A percentile compares a stretch with the other conserved stretches of the same genome.
Evolutionary conservation across 1,140 invertebrate genomes (phyloP).

Genomic region (Achroia grisella): DNA sequence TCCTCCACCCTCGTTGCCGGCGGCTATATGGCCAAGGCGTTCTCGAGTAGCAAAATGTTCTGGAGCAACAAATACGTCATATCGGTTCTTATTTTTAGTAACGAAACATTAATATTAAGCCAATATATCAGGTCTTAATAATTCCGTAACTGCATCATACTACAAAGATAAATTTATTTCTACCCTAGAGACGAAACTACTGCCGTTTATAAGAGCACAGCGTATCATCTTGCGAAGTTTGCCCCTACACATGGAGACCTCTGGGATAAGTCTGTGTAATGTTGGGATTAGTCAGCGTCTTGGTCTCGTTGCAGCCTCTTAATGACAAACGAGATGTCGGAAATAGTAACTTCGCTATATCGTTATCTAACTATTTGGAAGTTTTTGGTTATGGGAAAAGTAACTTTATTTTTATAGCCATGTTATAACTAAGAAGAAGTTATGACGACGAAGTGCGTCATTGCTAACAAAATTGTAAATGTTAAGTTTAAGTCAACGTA

Average conservation of each 20-base stretch:
- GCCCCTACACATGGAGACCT: constrained; percentile 18
- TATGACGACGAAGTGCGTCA: constrained; percentile 6
- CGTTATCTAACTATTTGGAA: constrained; percentile 6
- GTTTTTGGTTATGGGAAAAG: constrained; percentile 17
- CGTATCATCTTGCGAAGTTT: constrained; percentile 15
- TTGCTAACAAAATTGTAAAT: too few relatives aligned
- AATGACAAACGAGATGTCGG: constrained; percentile 34
- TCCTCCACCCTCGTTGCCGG: not conserved
- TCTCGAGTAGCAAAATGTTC: too few relatives aligned
- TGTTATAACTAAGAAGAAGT: too few relatives aligned
- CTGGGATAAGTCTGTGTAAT: constrained; percentile 40
- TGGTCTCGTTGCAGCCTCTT: constrained; percentile 12
- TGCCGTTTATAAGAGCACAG: not conserved
- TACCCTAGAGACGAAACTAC: constrained; percentile 1
- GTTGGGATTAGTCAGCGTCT: constrained; percentile 31
- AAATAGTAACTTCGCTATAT: constrained; percentile 19
- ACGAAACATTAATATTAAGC: too few relatives aligned
- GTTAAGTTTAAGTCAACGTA: too few relatives aligned
- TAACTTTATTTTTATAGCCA: too few relatives aligned
- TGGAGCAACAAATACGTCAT: too few relatives aligned
- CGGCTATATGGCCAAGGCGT: too few relatives aligned
- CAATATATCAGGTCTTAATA: too few relatives aligned
- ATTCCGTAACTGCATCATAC: too few relatives aligned
- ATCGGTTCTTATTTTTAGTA: too few relatives aligned
- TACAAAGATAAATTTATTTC: not conserved